These are phyloP conservation scores for Daptonema setosum DNA, from an alignment of 2,888 invertebrate genomes.

Conservation along the genomic window DNA sequence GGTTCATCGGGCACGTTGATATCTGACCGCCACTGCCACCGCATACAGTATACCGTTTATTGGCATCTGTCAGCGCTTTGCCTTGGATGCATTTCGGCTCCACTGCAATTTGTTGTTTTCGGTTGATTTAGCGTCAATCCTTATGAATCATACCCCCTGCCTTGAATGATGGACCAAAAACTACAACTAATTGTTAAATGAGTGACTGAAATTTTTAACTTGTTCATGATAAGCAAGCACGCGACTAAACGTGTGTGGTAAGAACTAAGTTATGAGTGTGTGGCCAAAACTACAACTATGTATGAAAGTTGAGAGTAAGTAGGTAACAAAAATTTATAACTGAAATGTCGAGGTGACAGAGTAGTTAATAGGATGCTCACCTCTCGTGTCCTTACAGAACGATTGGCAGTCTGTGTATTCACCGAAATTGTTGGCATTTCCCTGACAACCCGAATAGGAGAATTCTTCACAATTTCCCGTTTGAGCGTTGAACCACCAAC, in stretches of 20 bases:
- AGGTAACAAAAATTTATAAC: no score
- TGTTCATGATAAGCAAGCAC: no score
- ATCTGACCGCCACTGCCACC: conserved; percentile 11
- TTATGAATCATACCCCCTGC: no score
- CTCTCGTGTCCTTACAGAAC: conserved; percentile 23
- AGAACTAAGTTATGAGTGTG: no score
- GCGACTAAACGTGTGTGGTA: no score
- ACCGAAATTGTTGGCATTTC: conserved; percentile 26
- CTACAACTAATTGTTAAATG: not conserved
- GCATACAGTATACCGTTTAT: conserved; percentile 25
- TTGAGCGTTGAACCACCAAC: conserved; percentile 28
- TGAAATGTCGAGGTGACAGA: no score
- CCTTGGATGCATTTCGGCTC: conserved; percentile 26
- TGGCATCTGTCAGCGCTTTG: conserved; percentile 24
- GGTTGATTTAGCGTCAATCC: no score
- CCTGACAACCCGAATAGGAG: conserved; percentile 24
- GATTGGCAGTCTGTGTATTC: conserved; percentile 25
- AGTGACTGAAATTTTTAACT: no score
- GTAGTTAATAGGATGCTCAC: no score
- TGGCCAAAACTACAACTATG: no score
- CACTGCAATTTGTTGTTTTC: conserved; percentile 7
- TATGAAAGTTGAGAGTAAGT: no score
- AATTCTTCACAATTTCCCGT: conserved; percentile 27
- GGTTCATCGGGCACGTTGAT: not conserved
- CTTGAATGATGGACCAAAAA: no score